Conservation (phyloP, 2,797 vertebrate genomes). For the Sternarchorhynchus goeldii region DNA sequence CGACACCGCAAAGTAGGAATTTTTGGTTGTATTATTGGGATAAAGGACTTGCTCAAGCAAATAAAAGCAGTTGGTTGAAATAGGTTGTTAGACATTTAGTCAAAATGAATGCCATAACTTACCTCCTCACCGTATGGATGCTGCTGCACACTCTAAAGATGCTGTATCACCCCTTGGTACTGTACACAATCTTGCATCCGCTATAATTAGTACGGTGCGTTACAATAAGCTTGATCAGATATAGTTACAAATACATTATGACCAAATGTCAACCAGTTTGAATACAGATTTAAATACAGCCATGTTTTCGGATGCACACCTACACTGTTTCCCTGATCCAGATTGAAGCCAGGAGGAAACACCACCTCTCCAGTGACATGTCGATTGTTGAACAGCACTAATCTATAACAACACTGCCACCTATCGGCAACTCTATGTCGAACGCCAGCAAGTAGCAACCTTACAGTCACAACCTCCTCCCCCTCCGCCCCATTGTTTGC, state of each 20-base stretch:
- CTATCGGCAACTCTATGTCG: constrained; percentile 47
- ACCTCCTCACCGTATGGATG: constrained; percentile 44
- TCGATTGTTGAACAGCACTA: not conserved
- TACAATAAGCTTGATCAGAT: constrained; percentile 24
- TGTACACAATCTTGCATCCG: constrained; percentile 37
- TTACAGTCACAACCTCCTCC: too few species aligned
- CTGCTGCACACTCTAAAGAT: constrained; percentile 69
- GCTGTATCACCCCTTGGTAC: constrained; percentile 76
- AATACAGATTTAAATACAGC: constrained; percentile 2
- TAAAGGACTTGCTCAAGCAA: not conserved
- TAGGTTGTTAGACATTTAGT: not conserved
- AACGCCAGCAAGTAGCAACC: too few species aligned
- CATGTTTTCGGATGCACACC: constrained; percentile 32
- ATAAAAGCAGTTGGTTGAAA: not conserved
- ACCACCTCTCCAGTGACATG: constrained; percentile 59
- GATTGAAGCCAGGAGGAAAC: constrained; percentile 54
- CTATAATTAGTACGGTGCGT: not conserved
- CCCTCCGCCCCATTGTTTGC: too few species aligned
- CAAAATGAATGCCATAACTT: constrained; percentile 10
- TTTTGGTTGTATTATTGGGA: not conserved
- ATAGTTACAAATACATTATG: not conserved
- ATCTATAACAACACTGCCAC: constrained; percentile 60
- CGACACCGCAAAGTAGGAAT: not conserved
- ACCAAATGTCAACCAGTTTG: not conserved
- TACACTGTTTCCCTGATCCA: constrained; percentile 59